Evolutionary conservation across 2,797 vertebrate genomes (phyloP), one percentile per base, ranked within the genome.

Genomic region (Pipistrellus kuhlii): DNA sequence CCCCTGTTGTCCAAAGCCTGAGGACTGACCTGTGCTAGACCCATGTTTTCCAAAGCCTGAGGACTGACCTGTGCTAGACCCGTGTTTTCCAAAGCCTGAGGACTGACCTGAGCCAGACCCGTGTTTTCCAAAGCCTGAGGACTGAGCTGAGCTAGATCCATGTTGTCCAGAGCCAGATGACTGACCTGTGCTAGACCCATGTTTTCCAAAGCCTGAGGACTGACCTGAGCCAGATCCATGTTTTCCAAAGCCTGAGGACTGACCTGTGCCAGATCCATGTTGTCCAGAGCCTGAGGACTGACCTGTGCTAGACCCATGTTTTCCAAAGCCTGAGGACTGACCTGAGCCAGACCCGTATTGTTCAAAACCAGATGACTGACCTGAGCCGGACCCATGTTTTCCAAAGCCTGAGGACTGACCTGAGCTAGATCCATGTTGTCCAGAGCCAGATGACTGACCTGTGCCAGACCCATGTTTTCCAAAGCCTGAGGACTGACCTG

Each of bases 381-480:
- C 21, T 57, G 73, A 48, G 6, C 86, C 4, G 13, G 25, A 57
- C 1, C n/a, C 0, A 0, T 72, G 7, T 9, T 94, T 0, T 0
- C 51, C 35, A 25, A 0, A 10, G 0, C 51, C 18, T 2, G 72
- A 72, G 0, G 20, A 78, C 15, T 93, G 88, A 5, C 38, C 15
- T 88, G 72, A 87, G 15, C 53, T 3, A 66, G 89, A 86, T 1
- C 35, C 17, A 20, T 59, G 30, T 35, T 88, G 53, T 7, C 20
- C 20, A 72, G 2, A 55, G 2, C 72, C 66, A 6, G 88, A 55
- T 6, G 51, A 93, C 15, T 71, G 80, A 23, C 32, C 64, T 69
- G 88, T 86, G 2, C 20, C 0, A 68, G 53, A 84, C 5, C 57
- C 2, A 2, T 75, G 59, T 86, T 86, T 32, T 6, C 86, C 62